Percentiles rank a stretch among this genome's conserved stretches.
Conservation (phyloP, 2,888 invertebrate genomes). For the Scrobipalpa costella region DNA sequence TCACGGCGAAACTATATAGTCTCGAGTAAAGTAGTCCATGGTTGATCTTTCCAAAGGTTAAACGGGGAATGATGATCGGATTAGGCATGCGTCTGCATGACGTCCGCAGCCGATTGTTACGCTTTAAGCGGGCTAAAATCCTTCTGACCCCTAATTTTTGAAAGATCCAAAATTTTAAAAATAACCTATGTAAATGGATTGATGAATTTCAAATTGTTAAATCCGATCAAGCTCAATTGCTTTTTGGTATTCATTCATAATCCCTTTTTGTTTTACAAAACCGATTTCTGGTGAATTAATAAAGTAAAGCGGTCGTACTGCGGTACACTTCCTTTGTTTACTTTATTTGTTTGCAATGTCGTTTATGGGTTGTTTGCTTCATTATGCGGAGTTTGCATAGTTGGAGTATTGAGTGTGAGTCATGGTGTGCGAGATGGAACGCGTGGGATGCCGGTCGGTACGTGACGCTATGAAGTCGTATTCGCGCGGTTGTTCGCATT, state of each 20-base stretch:
- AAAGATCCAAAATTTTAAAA: slow-evolving; percentile 49
- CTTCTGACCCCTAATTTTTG: slow-evolving; percentile 64
- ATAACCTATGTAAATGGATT: background rate
- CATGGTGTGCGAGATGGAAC: slow-evolving; percentile 27
- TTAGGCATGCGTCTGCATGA: slow-evolving; percentile 67
- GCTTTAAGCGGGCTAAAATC: slow-evolving; percentile 68
- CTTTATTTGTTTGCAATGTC: slow-evolving; percentile 12
- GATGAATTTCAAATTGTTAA: background rate
- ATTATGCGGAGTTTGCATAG: slow-evolving; percentile 25
- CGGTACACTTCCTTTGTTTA: background rate
- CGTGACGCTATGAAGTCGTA: slow-evolving; percentile 26
- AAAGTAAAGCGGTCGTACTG: background rate
- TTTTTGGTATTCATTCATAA: slow-evolving; percentile 15
- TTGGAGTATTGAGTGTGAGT: slow-evolving; percentile 21
- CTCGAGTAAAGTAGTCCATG: background rate
- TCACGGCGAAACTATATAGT: slow-evolving; percentile 22
- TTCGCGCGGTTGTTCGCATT: slow-evolving; percentile 12
- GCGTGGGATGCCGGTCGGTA: slow-evolving; percentile 25
- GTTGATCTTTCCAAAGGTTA: slow-evolving; percentile 76
- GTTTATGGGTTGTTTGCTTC: slow-evolving; percentile 20
- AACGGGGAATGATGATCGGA: slow-evolving; percentile 78
- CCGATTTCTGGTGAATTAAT: slow-evolving; percentile 11
- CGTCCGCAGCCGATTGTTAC: slow-evolving; percentile 74
- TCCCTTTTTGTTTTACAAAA: slow-evolving; percentile 18
- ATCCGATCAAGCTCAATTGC: background rate